These are phyloP conservation scores for Oreonectes daqikongensis DNA, from an alignment of 2,797 vertebrate species.

Conservation along the genomic window DNA sequence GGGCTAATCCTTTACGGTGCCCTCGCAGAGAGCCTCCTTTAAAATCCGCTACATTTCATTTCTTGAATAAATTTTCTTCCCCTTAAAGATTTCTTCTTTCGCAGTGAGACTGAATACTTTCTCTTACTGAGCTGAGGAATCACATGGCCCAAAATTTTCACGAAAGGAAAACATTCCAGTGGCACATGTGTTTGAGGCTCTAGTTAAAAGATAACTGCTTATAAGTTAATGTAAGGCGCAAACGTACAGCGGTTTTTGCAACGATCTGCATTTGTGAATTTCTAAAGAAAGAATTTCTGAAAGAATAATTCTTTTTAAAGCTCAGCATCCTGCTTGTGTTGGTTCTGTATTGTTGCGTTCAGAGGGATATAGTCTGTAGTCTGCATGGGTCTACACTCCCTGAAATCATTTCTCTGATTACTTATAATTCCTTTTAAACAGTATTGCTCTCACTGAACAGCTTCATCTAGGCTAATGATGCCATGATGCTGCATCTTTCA, in stretches of 20 bases:
- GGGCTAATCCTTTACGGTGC: conserved; percentile 42
- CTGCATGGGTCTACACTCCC: conserved; percentile 14
- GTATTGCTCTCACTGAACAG: conserved; percentile 21
- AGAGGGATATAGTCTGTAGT: conserved; percentile 1
- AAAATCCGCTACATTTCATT: conserved; percentile 69
- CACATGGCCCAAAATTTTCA: not conserved
- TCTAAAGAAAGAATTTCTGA: conserved; percentile 57
- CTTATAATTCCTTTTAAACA: conserved; percentile 41
- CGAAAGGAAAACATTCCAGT: not conserved
- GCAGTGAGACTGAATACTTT: conserved; percentile 11
- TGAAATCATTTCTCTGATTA: conserved; percentile 32
- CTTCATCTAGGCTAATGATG: conserved; percentile 34
- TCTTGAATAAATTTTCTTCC: conserved; percentile 68
- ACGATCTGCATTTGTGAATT: conserved; percentile 65
- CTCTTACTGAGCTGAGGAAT: not conserved
- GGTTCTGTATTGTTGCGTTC: conserved; percentile 31
- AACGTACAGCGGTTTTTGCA: not conserved
- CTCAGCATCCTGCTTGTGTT: conserved; percentile 56
- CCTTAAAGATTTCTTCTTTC: conserved; percentile 57
- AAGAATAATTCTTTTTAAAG: conserved; percentile 73
- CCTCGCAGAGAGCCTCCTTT: conserved; percentile 61
- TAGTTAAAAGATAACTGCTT: too few relatives aligned
- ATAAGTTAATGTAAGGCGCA: too few relatives aligned
- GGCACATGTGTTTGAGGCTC: not conserved
- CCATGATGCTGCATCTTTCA: conserved; percentile 30